A percentile compares a stretch with the other conserved stretches of the same genome.
Evolutionary conservation across 2,888 invertebrate genomes (phyloP).

Genomic region (Biston stratarius): DNA sequence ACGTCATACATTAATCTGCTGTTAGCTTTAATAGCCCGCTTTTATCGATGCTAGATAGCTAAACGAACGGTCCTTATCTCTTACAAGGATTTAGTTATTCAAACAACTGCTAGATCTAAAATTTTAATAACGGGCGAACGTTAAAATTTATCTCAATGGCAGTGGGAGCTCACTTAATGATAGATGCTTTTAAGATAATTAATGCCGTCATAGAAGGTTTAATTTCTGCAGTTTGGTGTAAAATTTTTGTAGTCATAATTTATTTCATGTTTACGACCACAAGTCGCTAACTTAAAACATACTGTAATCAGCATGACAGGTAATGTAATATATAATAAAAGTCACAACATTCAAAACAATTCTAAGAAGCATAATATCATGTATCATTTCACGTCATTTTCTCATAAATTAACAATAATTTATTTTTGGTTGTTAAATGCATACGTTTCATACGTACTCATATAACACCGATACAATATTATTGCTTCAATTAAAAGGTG

Average conservation of each 20-base stretch:
- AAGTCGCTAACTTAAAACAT: not conserved
- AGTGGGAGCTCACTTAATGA: slow-evolving; percentile 23
- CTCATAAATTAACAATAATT: too few relatives aligned
- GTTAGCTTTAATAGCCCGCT: slow-evolving; percentile 74
- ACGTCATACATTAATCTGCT: slow-evolving; percentile 79
- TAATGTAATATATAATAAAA: too few relatives aligned
- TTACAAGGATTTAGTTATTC: slow-evolving; percentile 46
- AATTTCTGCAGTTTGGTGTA: slow-evolving; percentile 10
- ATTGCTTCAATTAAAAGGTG: slow-evolving; percentile 24
- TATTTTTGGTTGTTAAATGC: too few relatives aligned
- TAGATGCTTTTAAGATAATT: slow-evolving; percentile 30
- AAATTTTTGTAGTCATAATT: not conserved
- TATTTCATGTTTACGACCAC: not conserved
- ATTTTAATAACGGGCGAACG: slow-evolving; percentile 30
- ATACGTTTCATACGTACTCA: too few relatives aligned
- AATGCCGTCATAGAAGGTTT: slow-evolving; percentile 17
- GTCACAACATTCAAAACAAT: not conserved
- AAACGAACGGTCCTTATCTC: slow-evolving; percentile 37
- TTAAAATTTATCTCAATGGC: slow-evolving; percentile 27
- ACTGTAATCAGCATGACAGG: too few relatives aligned
- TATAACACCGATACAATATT: not conserved
- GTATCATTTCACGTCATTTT: too few relatives aligned
- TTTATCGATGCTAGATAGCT: slow-evolving; percentile 67
- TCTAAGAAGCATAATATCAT: not conserved
- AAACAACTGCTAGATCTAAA: slow-evolving; percentile 27